Evolutionary conservation across 2,113 vertebrate genomes (phyloP).

Genomic region (Thryonomys swinderianus): DNA sequence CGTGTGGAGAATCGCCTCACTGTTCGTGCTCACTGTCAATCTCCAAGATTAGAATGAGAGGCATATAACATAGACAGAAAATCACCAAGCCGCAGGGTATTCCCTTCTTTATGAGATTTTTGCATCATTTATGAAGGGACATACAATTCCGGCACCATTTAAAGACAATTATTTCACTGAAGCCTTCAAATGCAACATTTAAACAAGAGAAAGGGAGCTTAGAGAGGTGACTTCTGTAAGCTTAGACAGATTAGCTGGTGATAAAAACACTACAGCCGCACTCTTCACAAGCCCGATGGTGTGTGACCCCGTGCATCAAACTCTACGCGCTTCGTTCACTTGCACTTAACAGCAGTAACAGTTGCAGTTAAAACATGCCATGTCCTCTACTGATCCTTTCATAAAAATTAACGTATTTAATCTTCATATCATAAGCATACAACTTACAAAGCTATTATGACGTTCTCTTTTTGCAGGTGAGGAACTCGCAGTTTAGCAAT

Average conservation of each 20-base stretch:
- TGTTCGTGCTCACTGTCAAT: neutral
- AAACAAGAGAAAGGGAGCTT: neutral
- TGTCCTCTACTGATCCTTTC: neutral
- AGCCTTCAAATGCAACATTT: neutral
- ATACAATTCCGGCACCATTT: neutral
- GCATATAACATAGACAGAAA: neutral
- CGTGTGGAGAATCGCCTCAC: neutral
- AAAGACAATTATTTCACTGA: neutral
- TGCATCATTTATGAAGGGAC: neutral
- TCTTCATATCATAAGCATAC: neutral
- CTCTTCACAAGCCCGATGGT: neutral
- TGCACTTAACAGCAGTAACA: neutral
- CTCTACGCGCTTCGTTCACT: neutral
- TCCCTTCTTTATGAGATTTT: neutral
- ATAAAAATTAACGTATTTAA: constrained; percentile 9
- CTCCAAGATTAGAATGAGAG: neutral
- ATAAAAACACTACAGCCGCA: neutral
- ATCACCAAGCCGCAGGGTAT: neutral
- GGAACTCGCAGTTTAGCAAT: neutral
- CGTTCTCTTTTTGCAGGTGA: neutral
- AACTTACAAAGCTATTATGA: neutral
- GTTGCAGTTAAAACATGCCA: neutral
- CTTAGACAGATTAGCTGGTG: neutral
- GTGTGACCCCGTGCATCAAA: neutral
- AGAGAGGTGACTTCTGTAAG: neutral